These are phyloP conservation scores for Dorcus parallelipipedus DNA, from an alignment of 2,888 invertebrate species.

Conservation along the genomic window DNA sequence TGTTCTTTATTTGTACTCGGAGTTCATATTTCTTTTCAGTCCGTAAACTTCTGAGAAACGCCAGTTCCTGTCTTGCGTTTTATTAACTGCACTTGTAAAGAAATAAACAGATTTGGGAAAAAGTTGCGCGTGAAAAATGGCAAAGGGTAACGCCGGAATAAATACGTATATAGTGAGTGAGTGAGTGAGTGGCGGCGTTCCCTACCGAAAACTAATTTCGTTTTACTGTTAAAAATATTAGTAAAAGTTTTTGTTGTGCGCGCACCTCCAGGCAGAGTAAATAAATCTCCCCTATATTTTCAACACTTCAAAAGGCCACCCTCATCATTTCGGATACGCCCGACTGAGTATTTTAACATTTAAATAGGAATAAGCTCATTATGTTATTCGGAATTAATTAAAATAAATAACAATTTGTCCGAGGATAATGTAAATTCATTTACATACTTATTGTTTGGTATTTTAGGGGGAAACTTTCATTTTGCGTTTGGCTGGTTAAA, in stretches of 20 bases:
- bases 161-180: too few species aligned
- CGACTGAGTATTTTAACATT: slow-evolving; percentile 12
- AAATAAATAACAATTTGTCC: slow-evolving; percentile 8
- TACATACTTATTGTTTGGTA: neutral
- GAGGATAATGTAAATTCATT: neutral
- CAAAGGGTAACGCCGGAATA: neutral
- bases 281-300: neutral
- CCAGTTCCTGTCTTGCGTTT: slow-evolving; percentile 4
- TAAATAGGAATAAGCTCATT: slow-evolving; percentile 15
- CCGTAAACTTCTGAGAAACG: slow-evolving; percentile 11
- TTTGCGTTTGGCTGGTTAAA: neutral
- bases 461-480: neutral
- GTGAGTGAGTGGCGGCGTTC: too few species aligned
- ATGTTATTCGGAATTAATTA: slow-evolving; percentile 13
- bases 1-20: slow-evolving; percentile 29
- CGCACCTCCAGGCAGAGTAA: too few species aligned
- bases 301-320: slow-evolving; percentile 7
- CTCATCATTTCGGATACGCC: slow-evolving; percentile 6
- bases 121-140: slow-evolving; percentile 1
- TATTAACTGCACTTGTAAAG: slow-evolving; percentile 10
- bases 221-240: too few species aligned
- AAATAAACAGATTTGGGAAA: slow-evolving; percentile 5
- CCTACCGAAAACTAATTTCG: too few species aligned
- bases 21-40: slow-evolving; percentile 32
- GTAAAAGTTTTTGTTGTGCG: too few species aligned